These are phyloP conservation scores for Drosophila anomelani DNA, from an alignment of 2,888 invertebrate genomes.

Conservation along the genomic window DNA sequence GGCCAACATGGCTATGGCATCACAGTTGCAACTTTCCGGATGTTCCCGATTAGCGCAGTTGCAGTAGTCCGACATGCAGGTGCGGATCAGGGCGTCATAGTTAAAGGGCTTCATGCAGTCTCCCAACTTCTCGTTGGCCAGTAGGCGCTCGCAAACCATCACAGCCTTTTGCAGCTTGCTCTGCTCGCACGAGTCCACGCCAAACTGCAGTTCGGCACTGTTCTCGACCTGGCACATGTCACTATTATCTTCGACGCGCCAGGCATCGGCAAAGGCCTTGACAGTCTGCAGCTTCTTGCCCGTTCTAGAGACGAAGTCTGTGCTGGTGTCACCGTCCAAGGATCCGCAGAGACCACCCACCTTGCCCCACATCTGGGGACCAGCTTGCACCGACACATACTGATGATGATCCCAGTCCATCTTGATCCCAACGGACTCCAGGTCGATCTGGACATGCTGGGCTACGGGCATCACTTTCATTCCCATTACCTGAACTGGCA, in stretches of 20 bases:
- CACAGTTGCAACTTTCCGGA: slow-evolving; percentile 90
- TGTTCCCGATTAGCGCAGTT: slow-evolving; percentile 86
- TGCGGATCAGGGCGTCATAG: slow-evolving; percentile 88
- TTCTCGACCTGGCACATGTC: slow-evolving; percentile 80
- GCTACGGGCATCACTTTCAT: slow-evolving; percentile 90
- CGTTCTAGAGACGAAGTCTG: slow-evolving; percentile 89
- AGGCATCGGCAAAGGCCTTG: slow-evolving; percentile 83
- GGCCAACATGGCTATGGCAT: slow-evolving; percentile 91
- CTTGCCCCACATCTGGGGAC: slow-evolving; percentile 90
- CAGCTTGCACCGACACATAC: slow-evolving; percentile 88
- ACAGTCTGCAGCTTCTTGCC: slow-evolving; percentile 85
- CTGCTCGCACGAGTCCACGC: slow-evolving; percentile 76
- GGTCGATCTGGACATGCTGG: slow-evolving; percentile 88
- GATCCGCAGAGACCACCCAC: slow-evolving; percentile 93
- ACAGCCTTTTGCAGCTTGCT: slow-evolving; percentile 85
- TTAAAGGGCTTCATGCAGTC: slow-evolving; percentile 89
- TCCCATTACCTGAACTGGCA: slow-evolving; percentile 90
- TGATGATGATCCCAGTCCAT: slow-evolving; percentile 92
- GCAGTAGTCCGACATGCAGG: slow-evolving; percentile 93
- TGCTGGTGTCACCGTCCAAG: slow-evolving; percentile 88
- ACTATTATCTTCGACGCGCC: slow-evolving; percentile 82
- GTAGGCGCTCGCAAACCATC: slow-evolving; percentile 87
- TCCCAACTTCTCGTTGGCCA: slow-evolving; percentile 88
- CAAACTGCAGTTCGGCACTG: slow-evolving; percentile 77
- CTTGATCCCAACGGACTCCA: slow-evolving; percentile 89